A percentile compares a stretch with the other conserved stretches of the same genome.
These are phyloP conservation scores for Buceros bicornis DNA, from an alignment of 2,797 vertebrate genomes.

Conservation along the genomic window DNA sequence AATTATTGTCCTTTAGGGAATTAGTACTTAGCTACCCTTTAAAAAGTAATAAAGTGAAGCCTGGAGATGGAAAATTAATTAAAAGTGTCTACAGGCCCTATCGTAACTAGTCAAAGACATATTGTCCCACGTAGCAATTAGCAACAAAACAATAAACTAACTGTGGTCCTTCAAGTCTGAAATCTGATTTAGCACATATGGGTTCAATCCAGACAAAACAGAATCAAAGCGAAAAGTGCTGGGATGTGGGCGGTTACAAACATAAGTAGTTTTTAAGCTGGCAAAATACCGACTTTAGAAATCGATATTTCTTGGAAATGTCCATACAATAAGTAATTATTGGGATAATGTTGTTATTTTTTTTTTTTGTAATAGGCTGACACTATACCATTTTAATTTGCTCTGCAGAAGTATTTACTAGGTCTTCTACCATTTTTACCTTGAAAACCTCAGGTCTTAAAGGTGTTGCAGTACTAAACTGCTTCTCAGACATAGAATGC, in stretches of 20 bases:
- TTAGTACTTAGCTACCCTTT: constrained; percentile 29
- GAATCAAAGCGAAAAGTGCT: not conserved
- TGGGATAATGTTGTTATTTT: not conserved
- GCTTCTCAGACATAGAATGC: not conserved
- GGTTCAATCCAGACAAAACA: not conserved
- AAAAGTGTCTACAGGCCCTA: not conserved
- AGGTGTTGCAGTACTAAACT: not conserved
- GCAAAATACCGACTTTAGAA: not conserved
- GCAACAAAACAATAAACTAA: not conserved
- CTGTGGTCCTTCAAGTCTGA: not conserved
- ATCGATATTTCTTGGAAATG: not conserved
- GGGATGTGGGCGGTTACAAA: not conserved
- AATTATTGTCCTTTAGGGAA: constrained; percentile 35
- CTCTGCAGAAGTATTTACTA: not conserved
- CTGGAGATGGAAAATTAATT: constrained; percentile 45
- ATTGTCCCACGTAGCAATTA: not conserved
- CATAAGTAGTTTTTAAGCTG: not conserved
- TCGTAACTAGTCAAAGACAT: constrained; percentile 27
- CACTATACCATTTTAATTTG: not conserved
- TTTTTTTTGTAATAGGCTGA: not conserved
- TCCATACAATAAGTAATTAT: not conserved
- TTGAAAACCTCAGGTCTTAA: not conserved
- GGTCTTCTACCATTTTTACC: not conserved
- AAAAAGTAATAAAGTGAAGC: constrained; percentile 39
- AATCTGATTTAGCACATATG: not conserved